Conservation (phyloP, 1,140 invertebrate species). For the Drosophila burlai region DNA sequence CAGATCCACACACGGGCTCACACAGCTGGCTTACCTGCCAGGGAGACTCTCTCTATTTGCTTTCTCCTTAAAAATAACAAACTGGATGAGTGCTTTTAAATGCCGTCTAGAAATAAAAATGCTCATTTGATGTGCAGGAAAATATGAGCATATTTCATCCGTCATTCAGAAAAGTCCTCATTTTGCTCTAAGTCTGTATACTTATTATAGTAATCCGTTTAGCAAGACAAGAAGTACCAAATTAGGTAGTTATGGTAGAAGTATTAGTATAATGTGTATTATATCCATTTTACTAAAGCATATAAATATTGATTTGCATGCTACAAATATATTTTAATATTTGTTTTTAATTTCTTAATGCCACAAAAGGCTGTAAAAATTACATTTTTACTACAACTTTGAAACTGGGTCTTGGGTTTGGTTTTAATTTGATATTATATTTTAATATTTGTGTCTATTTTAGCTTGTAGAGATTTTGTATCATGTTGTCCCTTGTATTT, state of each 20-base stretch:
- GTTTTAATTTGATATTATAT: background rate
- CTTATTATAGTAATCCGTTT: background rate
- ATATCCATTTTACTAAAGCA: too few relatives aligned
- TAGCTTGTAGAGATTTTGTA: too few relatives aligned
- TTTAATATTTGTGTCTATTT: background rate
- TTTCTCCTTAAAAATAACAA: constrained; percentile 20
- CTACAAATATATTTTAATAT: too few relatives aligned
- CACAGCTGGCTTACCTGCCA: constrained; percentile 23
- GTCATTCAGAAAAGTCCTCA: background rate
- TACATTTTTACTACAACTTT: too few relatives aligned
- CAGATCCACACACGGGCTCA: constrained; percentile 21
- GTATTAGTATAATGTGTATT: too few relatives aligned
- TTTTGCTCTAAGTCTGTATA: background rate
- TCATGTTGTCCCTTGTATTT: too few relatives aligned
- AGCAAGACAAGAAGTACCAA: background rate
- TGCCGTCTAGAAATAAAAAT: constrained; percentile 15
- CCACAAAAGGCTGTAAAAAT: too few relatives aligned
- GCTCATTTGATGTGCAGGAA: background rate
- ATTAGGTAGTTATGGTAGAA: background rate
- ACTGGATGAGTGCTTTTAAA: constrained; percentile 21
- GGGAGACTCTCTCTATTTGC: background rate
- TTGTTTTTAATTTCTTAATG: too few relatives aligned
- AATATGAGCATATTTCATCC: constrained; percentile 38
- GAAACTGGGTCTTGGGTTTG: background rate
- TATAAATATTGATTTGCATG: too few relatives aligned